Base-by-base conservation (phyloP, 2,888 invertebrate species). In the Drosophila vallismaia region DNA sequence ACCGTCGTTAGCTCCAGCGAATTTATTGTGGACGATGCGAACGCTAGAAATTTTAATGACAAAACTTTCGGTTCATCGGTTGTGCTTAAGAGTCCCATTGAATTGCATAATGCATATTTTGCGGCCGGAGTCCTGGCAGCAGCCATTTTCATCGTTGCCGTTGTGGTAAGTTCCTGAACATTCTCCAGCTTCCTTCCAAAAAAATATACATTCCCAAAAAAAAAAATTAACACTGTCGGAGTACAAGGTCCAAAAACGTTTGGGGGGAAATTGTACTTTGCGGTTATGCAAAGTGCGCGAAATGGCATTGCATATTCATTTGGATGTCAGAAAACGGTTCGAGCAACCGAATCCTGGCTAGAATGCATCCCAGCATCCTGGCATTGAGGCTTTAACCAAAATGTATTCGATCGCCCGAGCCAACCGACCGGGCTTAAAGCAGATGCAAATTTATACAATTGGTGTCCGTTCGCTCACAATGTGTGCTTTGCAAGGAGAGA, bases 61-160 rank as follows among this genome's bases (percentile, higher is more conserved):
- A 92, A 89, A 92, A 90, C 91, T 74, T 92, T 92, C 74, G 91
- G 90, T 82, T 89, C 90, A 79, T 88, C 90, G 75, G 90, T 90
- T 75, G 90, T 90, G 71, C 89, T 91, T 74, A 91, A 92, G 86
- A 93, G 93, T 85, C 93, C 92, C 52, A 92, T 94, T 89, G 94
- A 94, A 71, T 92, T 94, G 58, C 95, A 95, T 92, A 96, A 95
- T 91, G 94, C 96, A 81, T 96, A 95, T 92, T 95, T 96, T 83
- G 95, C 95, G 8, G 95, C 95, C 28, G 95, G 95, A 54, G 95
- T 95, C 7, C 93, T 96, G 71, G 94, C 95, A 40, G 94, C 95
- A 46, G 95, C 95, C 55, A 94, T 96, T 67, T 93, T 95, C 71
- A 94, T 96, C 84, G 95, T 96, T 54, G 94, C 94, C 51, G 92